A percentile compares a stretch with the other conserved stretches of the same genome.
phyloP scores from a whole-genome alignment of 2,888 invertebrate genomes.

The Caenorhabditis virilis region DNA sequence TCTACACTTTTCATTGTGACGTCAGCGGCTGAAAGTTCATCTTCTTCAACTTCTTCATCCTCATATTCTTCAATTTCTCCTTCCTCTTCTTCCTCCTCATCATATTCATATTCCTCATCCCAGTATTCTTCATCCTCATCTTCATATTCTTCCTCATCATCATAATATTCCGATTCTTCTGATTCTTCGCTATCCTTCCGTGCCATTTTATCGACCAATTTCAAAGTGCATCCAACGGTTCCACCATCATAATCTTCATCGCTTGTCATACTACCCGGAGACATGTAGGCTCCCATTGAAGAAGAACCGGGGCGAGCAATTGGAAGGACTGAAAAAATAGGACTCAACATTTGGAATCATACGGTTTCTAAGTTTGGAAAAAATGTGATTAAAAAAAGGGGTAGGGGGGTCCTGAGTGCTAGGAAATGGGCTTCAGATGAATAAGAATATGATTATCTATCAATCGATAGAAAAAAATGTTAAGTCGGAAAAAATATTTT shows the following conservation, averaged over 20 bases:
- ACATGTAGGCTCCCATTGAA: slow-evolving; percentile 50
- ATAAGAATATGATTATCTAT: too few relatives aligned
- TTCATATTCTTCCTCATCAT: slow-evolving; percentile 32
- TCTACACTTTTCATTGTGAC: too few relatives aligned
- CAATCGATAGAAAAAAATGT: too few relatives aligned
- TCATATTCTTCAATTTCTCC: slow-evolving; percentile 41
- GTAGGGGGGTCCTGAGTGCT: too few relatives aligned
- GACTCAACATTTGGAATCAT: too few relatives aligned
- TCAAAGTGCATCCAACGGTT: slow-evolving; percentile 60
- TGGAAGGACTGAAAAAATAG: slow-evolving; percentile 35
- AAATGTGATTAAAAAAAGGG: too few relatives aligned
- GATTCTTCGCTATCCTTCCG: slow-evolving; percentile 53
- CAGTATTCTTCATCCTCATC: slow-evolving; percentile 52
- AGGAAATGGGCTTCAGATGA: too few relatives aligned
- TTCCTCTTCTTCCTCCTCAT: slow-evolving; percentile 40
- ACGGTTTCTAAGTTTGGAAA: too few relatives aligned
- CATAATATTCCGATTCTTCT: slow-evolving; percentile 48
- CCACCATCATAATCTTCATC: slow-evolving; percentile 48
- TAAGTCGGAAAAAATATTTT: too few relatives aligned
- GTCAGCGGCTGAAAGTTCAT: slow-evolving; percentile 3
- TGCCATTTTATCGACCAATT: slow-evolving; percentile 59
- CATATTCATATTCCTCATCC: slow-evolving; percentile 52
- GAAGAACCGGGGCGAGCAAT: slow-evolving; percentile 41
- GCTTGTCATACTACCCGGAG: slow-evolving; percentile 47
- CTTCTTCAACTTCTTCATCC: slow-evolving; percentile 39